These are phyloP conservation scores for Nymphalis c-album DNA, from an alignment of 2,888 invertebrate species.

Conservation along the genomic window DNA sequence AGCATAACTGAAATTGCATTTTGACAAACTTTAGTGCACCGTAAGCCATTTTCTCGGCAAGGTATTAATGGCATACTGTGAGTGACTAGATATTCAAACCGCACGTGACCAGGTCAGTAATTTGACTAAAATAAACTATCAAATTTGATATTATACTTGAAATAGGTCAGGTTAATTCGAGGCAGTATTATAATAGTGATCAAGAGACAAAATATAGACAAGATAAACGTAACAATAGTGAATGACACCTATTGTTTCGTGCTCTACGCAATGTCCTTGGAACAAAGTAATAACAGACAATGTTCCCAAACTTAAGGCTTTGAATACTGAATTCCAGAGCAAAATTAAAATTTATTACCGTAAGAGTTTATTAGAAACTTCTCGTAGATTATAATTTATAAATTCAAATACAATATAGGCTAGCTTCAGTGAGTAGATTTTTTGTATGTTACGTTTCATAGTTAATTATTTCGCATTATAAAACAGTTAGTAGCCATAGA, in stretches of 20 bases:
- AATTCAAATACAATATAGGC: too few species aligned
- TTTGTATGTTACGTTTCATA: too few species aligned
- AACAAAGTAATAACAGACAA: conserved; percentile 12
- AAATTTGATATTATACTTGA: background rate
- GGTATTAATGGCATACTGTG: background rate
- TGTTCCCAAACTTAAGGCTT: conserved; percentile 5
- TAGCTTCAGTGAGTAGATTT: too few species aligned
- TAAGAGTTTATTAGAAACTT: background rate
- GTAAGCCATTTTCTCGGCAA: background rate
- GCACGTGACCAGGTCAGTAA: background rate
- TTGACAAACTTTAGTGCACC: background rate
- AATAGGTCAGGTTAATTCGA: background rate
- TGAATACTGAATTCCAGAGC: conserved; percentile 1
- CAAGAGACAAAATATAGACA: conserved; percentile 10
- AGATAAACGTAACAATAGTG: conserved; percentile 24
- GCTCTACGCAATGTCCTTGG: conserved; percentile 23
- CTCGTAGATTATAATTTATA: background rate
- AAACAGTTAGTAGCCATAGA: background rate
- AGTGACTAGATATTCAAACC: background rate
- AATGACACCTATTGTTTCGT: conserved; percentile 26
- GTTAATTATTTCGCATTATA: too few species aligned
- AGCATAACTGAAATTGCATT: background rate
- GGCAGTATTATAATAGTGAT: conserved; percentile 17
- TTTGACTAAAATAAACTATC: background rate
- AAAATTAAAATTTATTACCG: background rate